Evolutionary conservation across 1,140 invertebrate species (phyloP).

Genomic region (Nephila pilipes): DNA sequence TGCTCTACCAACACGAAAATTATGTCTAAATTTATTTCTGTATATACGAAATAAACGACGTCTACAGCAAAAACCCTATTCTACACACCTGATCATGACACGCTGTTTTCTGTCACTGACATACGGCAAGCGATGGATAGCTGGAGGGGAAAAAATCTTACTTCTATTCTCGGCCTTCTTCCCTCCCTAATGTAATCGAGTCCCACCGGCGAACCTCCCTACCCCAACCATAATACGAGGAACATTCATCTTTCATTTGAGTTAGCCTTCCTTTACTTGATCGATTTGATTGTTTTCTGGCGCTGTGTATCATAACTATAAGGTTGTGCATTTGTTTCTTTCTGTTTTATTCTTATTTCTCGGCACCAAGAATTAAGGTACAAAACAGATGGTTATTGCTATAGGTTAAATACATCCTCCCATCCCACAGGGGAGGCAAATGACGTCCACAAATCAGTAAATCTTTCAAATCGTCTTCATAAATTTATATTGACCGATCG

Average conservation of each 20-base stretch:
- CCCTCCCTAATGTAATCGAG: no score
- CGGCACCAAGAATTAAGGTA: background rate
- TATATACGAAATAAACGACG: conserved; percentile 12
- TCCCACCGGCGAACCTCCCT: background rate
- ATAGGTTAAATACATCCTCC: conserved; percentile 11
- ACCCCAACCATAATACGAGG: background rate
- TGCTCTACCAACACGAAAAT: background rate
- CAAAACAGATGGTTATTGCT: conserved; percentile 47
- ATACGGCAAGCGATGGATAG: conserved; percentile 12
- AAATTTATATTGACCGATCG: background rate
- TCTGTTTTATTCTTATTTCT: background rate
- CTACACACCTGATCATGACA: conserved; percentile 39
- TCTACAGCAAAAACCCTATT: no score
- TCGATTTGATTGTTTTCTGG: background rate
- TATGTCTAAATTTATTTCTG: background rate
- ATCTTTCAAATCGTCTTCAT: conserved; percentile 2
- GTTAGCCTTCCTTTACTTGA: background rate
- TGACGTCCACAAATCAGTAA: background rate
- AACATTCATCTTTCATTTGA: background rate
- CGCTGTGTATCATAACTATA: background rate
- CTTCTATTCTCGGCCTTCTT: background rate
- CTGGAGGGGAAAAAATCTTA: no score
- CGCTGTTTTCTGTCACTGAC: conserved; percentile 48
- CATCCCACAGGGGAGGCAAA: background rate
- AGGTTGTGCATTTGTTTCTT: background rate